These are phyloP conservation scores for Nasonia longicornis DNA, from an alignment of 1,140 invertebrate genomes.

Conservation along the genomic window DNA sequence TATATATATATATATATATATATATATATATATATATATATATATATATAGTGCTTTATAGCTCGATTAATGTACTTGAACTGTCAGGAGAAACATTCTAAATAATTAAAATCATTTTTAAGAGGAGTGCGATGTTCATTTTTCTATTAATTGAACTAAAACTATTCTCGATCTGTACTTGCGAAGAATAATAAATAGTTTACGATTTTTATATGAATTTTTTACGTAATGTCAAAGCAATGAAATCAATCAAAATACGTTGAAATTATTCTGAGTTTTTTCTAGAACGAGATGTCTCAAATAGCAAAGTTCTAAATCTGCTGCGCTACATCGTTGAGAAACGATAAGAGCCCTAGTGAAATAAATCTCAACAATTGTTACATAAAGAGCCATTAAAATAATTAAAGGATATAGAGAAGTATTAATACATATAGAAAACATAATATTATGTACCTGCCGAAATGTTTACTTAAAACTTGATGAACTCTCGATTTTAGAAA, in stretches of 20 bases:
- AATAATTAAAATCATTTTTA: not conserved
- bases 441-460: conserved; percentile 26
- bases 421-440: conserved; percentile 6
- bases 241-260: not conserved
- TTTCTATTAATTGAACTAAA: not conserved
- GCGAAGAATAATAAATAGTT: not conserved
- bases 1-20: not conserved
- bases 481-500: conserved; percentile 1
- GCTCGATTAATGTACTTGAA: not conserved
- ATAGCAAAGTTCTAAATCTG: not conserved
- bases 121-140: not conserved
- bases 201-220: conserved; percentile 1
- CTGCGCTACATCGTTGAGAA: not conserved
- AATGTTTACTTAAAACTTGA: not conserved
- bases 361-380: not conserved
- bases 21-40: not conserved
- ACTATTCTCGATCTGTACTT: not conserved
- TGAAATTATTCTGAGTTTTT: not conserved
- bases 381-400: not conserved
- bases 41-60: not conserved
- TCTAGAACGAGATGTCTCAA: not conserved
- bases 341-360: not conserved
- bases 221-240: not conserved
- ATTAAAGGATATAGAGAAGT: not conserved
- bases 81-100: not conserved